Conservation (phyloP, 2,113 vertebrate species). For the Ceyx margarethae region DNA sequence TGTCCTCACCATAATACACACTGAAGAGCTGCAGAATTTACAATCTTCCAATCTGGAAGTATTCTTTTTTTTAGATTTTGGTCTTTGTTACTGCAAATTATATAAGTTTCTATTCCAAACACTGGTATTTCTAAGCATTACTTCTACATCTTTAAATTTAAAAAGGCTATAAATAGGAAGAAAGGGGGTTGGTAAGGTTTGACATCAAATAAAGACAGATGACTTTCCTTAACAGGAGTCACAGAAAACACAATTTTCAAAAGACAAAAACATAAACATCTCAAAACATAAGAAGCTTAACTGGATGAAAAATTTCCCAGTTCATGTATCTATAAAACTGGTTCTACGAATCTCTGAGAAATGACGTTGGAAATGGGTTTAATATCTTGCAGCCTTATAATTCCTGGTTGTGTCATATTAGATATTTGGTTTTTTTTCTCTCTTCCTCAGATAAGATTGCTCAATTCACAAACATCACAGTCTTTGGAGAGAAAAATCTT, state of each 20-base stretch:
- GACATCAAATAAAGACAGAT: neutral
- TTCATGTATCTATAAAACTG: neutral
- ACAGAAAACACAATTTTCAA: neutral
- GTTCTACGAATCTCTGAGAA: neutral
- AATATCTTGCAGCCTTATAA: neutral
- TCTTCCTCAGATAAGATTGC: neutral
- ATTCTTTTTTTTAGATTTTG: neutral
- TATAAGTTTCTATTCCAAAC: neutral
- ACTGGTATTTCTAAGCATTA: neutral
- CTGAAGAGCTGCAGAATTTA: neutral
- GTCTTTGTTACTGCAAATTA: neutral
- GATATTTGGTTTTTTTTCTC: accelerated
- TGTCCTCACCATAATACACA: neutral
- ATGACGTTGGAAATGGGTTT: neutral
- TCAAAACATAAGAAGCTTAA: neutral
- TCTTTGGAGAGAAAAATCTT: neutral
- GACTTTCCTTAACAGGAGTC: neutral
- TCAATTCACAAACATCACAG: neutral
- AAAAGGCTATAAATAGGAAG: neutral
- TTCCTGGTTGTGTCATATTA: neutral
- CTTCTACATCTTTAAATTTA: neutral
- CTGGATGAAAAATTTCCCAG: neutral
- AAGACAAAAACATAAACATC: neutral
- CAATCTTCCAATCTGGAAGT: neutral
- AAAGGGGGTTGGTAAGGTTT: neutral